These are phyloP conservation scores for Bothrops alternatus DNA, from an alignment of 2,797 vertebrate species.

Conservation along the genomic window DNA sequence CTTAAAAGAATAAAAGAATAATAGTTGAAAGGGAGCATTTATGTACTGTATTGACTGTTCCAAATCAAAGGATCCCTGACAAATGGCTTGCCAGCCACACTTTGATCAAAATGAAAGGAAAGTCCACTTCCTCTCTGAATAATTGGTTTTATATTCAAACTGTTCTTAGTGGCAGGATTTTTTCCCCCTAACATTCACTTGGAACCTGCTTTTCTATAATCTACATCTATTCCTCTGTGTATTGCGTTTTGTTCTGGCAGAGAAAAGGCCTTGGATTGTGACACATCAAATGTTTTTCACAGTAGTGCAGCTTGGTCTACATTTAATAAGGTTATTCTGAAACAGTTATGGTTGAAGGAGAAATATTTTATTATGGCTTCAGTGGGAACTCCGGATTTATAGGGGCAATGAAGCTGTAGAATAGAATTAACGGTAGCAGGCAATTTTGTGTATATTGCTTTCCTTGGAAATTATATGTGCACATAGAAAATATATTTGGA, in stretches of 20 bases:
- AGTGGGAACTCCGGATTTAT: not conserved
- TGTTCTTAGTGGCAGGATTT: not conserved
- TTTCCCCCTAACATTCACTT: not conserved
- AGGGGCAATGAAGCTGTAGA: not conserved
- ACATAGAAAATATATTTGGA: not conserved
- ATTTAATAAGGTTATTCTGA: slow-evolving; percentile 1
- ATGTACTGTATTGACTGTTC: not conserved
- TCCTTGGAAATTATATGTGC: not conserved
- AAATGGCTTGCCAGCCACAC: not conserved
- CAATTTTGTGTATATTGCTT: not conserved
- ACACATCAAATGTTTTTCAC: slow-evolving; percentile 2
- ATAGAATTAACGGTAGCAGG: not conserved
- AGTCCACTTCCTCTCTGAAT: not conserved
- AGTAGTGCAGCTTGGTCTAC: not conserved
- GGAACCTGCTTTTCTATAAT: not conserved
- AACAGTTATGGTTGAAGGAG: not conserved
- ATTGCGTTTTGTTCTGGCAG: not conserved
- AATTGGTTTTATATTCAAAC: not conserved
- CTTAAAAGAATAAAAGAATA: not conserved
- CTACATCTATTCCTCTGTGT: not conserved
- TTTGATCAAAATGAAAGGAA: not conserved
- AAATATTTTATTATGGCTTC: slow-evolving; percentile 11
- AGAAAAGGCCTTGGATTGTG: not conserved
- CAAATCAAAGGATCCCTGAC: not conserved
- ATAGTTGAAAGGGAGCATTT: not conserved